phyloP scores from a whole-genome alignment of 1,140 invertebrate genomes.

The Ceratoteleas bidentatus region DNA sequence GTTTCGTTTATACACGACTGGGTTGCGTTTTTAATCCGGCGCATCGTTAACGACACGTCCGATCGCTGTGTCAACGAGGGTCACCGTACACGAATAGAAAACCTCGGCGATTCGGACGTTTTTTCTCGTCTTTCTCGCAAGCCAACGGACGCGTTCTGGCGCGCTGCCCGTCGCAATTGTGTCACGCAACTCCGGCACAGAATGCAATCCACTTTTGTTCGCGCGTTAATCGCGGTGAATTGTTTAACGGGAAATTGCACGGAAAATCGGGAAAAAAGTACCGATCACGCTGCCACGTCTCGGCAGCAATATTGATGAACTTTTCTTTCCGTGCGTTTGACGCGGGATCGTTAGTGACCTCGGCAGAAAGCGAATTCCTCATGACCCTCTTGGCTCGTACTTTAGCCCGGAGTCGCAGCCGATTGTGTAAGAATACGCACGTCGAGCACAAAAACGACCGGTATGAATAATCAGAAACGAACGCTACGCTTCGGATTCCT shows the following conservation, averaged over 20 bases:
- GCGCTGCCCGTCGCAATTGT: conserved; percentile 32
- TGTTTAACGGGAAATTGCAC: conserved; percentile 33
- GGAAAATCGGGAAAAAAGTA: conserved; percentile 48
- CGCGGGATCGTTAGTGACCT: conserved; percentile 66
- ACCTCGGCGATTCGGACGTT: conserved; percentile 26
- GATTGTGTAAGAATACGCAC: conserved; percentile 2
- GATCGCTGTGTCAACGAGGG: conserved; percentile 45
- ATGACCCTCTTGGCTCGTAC: conserved; percentile 58
- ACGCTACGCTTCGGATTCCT: conserved; percentile 63
- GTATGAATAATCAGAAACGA: conserved; percentile 70
- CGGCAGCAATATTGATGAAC: conserved; percentile 58
- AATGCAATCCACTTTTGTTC: conserved; percentile 25
- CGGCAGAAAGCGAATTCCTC: conserved; percentile 61
- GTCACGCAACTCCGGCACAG: conserved; percentile 18
- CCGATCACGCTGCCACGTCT: conserved; percentile 47
- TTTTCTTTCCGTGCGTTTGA: conserved; percentile 54
- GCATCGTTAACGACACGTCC: conserved; percentile 67
- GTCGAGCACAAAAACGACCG: conserved; percentile 40
- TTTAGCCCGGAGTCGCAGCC: conserved; percentile 44
- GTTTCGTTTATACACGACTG: conserved; percentile 14
- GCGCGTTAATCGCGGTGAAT: conserved; percentile 13
- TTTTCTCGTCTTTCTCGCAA: conserved; percentile 26
- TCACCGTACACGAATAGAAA: conserved; percentile 49
- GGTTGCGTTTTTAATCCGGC: conserved; percentile 42
- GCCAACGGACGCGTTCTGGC: conserved; percentile 18